Evolutionary conservation across 2,797 vertebrate species (phyloP).

Genomic region (Phoxinus dragarum): DNA sequence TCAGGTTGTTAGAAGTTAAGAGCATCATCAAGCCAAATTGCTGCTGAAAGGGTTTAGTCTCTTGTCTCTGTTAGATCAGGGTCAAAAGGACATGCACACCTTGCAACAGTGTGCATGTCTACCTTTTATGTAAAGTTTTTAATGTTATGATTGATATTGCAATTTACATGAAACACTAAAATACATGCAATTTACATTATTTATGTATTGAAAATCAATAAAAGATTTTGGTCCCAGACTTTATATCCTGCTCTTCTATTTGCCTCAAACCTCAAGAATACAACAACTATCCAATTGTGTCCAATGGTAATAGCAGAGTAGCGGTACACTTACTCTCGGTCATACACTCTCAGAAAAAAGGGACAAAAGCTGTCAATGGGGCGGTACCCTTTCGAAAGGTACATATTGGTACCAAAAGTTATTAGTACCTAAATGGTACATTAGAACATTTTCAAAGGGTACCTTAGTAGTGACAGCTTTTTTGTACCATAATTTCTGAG

Average conservation of each 20-base stretch:
- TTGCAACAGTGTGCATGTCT: neutral
- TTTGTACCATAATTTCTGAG: neutral
- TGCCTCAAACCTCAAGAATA: neutral
- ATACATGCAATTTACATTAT: too few species aligned
- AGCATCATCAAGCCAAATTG: neutral
- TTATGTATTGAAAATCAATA: neutral
- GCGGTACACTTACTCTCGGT: neutral
- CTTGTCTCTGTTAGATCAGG: neutral
- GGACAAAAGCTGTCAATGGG: too few species aligned
- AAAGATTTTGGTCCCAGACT: neutral
- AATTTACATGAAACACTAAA: neutral
- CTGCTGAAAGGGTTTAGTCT: neutral
- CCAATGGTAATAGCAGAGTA: neutral
- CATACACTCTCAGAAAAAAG: too few species aligned
- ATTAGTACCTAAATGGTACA: too few species aligned
- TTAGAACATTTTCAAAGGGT: too few species aligned
- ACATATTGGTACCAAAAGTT: too few species aligned
- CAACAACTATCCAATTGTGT: neutral
- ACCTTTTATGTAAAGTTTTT: neutral
- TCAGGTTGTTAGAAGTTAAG: neutral
- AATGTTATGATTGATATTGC: neutral
- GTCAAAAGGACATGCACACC: conserved; percentile 2
- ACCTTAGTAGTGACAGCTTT: neutral
- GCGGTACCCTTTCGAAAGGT: too few species aligned
- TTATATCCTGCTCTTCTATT: neutral